Conservation (phyloP, 2,113 vertebrate genomes). For the Chaenogobius annularis region DNA sequence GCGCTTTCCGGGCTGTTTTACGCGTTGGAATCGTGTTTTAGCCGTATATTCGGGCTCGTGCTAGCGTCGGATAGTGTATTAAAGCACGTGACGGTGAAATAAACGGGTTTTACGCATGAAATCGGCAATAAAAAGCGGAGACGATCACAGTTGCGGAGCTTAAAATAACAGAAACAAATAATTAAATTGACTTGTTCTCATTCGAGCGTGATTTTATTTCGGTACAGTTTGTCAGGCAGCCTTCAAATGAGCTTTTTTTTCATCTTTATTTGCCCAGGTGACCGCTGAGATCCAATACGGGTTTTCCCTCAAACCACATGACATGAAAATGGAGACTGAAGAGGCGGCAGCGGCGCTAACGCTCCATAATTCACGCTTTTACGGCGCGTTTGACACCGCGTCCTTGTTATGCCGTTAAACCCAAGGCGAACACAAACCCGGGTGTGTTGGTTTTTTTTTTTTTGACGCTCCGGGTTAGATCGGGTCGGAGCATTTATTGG, state of each 20-base stretch:
- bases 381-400: background rate
- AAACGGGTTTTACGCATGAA: background rate
- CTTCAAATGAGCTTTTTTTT: conserved; percentile 5
- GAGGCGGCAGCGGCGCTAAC: background rate
- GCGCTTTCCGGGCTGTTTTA: background rate
- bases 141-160: background rate
- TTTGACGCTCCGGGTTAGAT: background rate
- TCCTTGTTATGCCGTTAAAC: background rate
- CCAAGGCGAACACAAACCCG: background rate
- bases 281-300: conserved; percentile 76
- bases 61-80: accelerated
- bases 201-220: background rate
- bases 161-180: background rate
- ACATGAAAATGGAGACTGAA: conserved; percentile 29
- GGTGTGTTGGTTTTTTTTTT: background rate
- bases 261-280: conserved; percentile 65
- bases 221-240: background rate
- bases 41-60: background rate
- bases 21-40: background rate
- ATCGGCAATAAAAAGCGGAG: background rate
- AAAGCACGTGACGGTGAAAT: conserved; percentile 34
- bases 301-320: conserved; percentile 78
- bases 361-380: conserved; percentile 15
- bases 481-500: background rate
- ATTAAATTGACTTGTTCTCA: background rate